phyloP scores from a whole-genome alignment of 2,797 vertebrate species.

The Pyrocephalus nanus region DNA sequence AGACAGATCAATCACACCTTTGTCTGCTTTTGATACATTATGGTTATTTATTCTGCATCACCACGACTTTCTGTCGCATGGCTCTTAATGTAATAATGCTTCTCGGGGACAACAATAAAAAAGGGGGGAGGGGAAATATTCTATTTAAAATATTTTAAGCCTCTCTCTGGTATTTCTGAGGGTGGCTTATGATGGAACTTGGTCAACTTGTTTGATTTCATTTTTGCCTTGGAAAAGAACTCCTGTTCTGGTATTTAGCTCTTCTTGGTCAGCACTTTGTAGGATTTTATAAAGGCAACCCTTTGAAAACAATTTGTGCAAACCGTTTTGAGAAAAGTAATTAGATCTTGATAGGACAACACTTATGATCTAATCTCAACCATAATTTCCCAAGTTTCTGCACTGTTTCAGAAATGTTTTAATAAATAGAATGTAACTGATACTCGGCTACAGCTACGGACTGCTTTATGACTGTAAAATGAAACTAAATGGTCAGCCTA shows the following conservation, averaged over 20 bases:
- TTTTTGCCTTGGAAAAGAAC: conserved; percentile 51
- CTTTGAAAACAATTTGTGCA: neutral
- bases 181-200: conserved; percentile 34
- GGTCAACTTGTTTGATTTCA: conserved; percentile 32
- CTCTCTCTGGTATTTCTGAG: conserved; percentile 32
- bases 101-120: neutral
- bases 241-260: conserved; percentile 30
- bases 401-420: conserved; percentile 1
- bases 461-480: conserved; percentile 47
- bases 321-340: conserved; percentile 16
- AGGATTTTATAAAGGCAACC: neutral
- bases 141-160: conserved; percentile 46
- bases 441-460: neutral
- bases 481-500: conserved; percentile 40
- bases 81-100: conserved; percentile 59
- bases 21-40: conserved; percentile 86
- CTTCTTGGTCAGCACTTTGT: conserved; percentile 15
- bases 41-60: conserved; percentile 88
- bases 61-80: conserved; percentile 67
- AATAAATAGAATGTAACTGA: conserved; percentile 7
- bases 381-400: neutral
- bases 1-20: conserved; percentile 92
- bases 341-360: conserved; percentile 23
- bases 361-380: conserved; percentile 15
- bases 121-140: neutral